Evolutionary conservation across 2,888 invertebrate species (phyloP), one percentile per base, ranked within the genome.

Genomic region (Hetaerina titia): DNA sequence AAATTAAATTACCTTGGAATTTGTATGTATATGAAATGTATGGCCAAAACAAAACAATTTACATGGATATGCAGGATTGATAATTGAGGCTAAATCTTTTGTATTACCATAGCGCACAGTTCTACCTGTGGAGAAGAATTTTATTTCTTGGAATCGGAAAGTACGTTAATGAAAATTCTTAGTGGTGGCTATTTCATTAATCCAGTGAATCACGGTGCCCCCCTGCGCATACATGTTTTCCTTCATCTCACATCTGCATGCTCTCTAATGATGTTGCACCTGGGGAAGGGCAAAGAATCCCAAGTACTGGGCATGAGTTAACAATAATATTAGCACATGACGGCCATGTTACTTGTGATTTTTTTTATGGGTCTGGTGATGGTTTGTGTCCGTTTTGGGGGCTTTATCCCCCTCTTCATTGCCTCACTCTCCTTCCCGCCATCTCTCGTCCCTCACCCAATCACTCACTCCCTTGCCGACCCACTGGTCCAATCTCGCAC

Each of bases 351-450:
- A 31, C 13, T 31, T 81, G 81, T 81, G 81, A 31, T 81, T 81
- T 74, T 60, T 60, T 60, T 22, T 74, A 74, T 7, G 81, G 81
- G 31, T 81, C 81, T 81, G 81, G 81, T 81, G 81, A 81, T 81
- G 81, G 81, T 81, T 31, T 31, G 81, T 31, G 81, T 81, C 81
- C 81, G 15, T 81, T 31, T 31, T 31, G 81, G 31, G 81, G 74
- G 25, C 8, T 13, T 8, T 13, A 7, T 25, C 74, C 8, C 25
- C 74, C 81, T 22, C 11, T 31, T 17, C 11, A n/a, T 81, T 31
- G 11, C 22, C 25, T 5, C 19, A 81, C 45, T 31, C 15, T 81
- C 81, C 31, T 1, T 13, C 25, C 81, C 81, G 1, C 31, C 31
- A 15, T 25, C 74, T 13, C n/a, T 74, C 74, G 11, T 31, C 22